These are phyloP conservation scores for Clarias laeviceps DNA, from an alignment of 2,797 vertebrate species.

Conservation along the genomic window DNA sequence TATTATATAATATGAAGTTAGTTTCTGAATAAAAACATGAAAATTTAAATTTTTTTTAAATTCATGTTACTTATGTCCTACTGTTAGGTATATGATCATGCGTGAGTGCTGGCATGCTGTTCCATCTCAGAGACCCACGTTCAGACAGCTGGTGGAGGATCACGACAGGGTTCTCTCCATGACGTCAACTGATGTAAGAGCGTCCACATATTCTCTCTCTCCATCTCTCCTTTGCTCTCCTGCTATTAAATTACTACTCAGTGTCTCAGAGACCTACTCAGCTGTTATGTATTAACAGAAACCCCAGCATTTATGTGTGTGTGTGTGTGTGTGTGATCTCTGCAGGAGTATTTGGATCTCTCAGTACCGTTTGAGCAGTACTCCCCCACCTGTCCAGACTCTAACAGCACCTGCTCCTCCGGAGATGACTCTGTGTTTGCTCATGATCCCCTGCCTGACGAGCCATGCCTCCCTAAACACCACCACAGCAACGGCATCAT, in stretches of 20 bases:
- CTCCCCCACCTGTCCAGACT: constrained; percentile 92
- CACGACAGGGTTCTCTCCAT: constrained; percentile 92
- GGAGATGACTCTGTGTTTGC: constrained; percentile 96
- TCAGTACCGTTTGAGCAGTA: constrained; percentile 96
- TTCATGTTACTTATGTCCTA: not conserved
- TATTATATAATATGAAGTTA: not conserved
- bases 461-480: constrained; percentile 87
- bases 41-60: not conserved
- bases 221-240: not conserved
- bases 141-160: constrained; percentile 97
- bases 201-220: not conserved
- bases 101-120: constrained; percentile 96
- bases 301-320: constrained; percentile 37
- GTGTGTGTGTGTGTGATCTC: constrained; percentile 36
- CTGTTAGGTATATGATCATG: constrained; percentile 96
- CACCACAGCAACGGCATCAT: constrained; percentile 79
- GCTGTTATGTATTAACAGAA: constrained; percentile 32
- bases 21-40: not conserved
- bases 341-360: constrained; percentile 89
- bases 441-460: constrained; percentile 89
- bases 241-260: constrained; percentile 21
- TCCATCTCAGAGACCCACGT: constrained; percentile 94
- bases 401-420: constrained; percentile 93
- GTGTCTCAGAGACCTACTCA: constrained; percentile 19
- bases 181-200: constrained; percentile 92